Base-by-base conservation (phyloP, 2,888 invertebrate species). In the Leptura quadrifasciata region DNA sequence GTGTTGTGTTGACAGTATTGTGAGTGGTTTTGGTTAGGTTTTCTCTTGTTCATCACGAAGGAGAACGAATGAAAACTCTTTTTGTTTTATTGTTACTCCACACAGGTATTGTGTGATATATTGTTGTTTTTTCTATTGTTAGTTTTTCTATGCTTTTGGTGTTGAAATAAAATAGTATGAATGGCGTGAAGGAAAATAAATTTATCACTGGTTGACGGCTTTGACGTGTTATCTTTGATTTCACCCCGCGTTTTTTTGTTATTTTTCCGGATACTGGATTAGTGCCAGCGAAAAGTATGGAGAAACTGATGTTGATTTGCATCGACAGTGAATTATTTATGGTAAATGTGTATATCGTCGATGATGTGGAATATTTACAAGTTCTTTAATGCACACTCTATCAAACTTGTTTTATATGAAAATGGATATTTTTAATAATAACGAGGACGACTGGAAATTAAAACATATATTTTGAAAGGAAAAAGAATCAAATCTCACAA, bases 91-190 rank as follows among this genome's bases (percentile, higher is more conserved):
- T 71, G 71, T 71, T 61, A 47, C 71, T 71, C 52, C 61, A 71
- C 71, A 52, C 71, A 71, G 71, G 71, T 71, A 71, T 71, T 71
- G 71, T 61, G 71, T 57, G 71, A 61, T 71, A 61, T 71, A 61
- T 69, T 47, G 69, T 58, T 69, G 69, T 69, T 69, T 74, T 68
- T 65, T 55, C 52, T 27, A 67, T 70, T 75, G 69, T 75, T 58
- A 20, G 69, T 60, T 68, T 68, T 69, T 74, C 67, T 68, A 61
- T 55, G 61, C 69, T 68, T 68, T 31, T 69, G 71, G 71, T 61
- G 71, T 69, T 47, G 58, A 58, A 69, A 69, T 69, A 69, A 39
- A 69, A 58, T 58, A 69, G 69, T 60, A 57, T 69, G 69, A 39
- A 58, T 69, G 69, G 47, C 10, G 60, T 12, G 24, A 17, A 63